Base-by-base conservation (phyloP, 1,140 invertebrate species). In the Sweltsa coloradensis region DNA sequence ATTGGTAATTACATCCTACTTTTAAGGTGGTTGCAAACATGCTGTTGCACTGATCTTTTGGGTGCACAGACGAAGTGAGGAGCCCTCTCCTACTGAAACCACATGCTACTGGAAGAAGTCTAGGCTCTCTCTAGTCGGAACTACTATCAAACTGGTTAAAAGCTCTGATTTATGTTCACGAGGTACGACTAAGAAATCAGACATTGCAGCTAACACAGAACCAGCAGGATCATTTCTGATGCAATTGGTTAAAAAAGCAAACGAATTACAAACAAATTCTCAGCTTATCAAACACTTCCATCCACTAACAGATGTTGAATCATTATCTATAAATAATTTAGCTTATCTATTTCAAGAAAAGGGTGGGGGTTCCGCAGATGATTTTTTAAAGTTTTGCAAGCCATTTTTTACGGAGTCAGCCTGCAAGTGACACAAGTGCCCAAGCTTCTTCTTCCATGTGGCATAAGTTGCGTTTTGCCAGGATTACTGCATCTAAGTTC, bases 11-110 rank as follows among this genome's bases (percentile, higher is more conserved):
- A n/a, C n/a, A n/a, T n/a, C n/a, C n/a, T n/a, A n/a, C n/a, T 48
- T 47, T 49, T 11, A n/a, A 53, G 55, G 59, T 43, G 63, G 62
- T 13, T 69, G 66, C 43, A 66, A 67, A 46, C 64, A 68, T 55
- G 55, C 47, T 6, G 47, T 65, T 11, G 62, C 62, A 2, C 62
- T 66, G 31, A 18, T 51, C 39, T 61, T 63, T 59, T 65, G 62
- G 63, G 41, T 65, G 11, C 62, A 68, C 57, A 51, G 62, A 1
- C 23, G 61, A 11, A 66, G 58, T 51, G 62, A 64, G 50, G 61
- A 65, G 29, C 63, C 61, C 6, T 57, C 64, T 5, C 58, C 55
- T 11, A 67, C 62, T 6, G 34, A 50, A 3, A 52, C 57, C 0
- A 46, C 61, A 23, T 67, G 64, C 24, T 68, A 67, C 27, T 65